Conservation (phyloP, 2,113 vertebrate genomes). For the Panthera leo region DNA sequence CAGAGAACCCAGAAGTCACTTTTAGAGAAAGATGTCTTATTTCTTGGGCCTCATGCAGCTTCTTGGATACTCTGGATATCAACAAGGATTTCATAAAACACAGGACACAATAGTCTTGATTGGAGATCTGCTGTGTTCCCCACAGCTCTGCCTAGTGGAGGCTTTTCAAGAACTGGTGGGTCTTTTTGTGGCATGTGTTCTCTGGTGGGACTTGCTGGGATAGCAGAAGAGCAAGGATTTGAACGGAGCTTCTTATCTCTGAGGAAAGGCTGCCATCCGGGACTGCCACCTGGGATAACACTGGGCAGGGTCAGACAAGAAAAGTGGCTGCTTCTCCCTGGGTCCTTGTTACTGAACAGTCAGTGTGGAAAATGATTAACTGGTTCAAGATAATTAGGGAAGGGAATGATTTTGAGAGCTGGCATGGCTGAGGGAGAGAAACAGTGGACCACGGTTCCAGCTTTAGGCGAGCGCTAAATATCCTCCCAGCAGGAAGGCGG, state of each 20-base stretch:
- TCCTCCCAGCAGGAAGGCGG: constrained; percentile 61
- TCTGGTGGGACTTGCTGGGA: neutral
- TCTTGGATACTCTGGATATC: neutral
- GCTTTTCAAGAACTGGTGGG: neutral
- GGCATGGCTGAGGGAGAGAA: constrained; percentile 47
- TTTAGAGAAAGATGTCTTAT: neutral
- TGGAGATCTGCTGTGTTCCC: neutral
- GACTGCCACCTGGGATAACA: neutral
- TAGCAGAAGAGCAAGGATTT: neutral
- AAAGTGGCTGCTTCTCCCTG: constrained; percentile 2
- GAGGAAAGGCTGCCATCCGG: neutral
- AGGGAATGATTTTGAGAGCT: constrained; percentile 47
- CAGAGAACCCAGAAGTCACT: neutral
- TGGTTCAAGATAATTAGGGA: constrained; percentile 58
- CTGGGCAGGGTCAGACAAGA: constrained; percentile 40
- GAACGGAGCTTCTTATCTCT: neutral
- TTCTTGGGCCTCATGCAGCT: neutral
- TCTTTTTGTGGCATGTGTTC: neutral
- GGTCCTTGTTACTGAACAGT: constrained; percentile 54
- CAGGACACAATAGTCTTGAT: neutral
- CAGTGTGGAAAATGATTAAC: constrained; percentile 56
- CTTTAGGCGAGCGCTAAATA: constrained; percentile 48
- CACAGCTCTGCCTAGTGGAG: neutral
- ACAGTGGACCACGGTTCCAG: neutral
- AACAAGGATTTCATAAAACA: neutral